These are phyloP conservation scores for Aphodius sticticus DNA, from an alignment of 2,888 invertebrate species.

Conservation along the genomic window DNA sequence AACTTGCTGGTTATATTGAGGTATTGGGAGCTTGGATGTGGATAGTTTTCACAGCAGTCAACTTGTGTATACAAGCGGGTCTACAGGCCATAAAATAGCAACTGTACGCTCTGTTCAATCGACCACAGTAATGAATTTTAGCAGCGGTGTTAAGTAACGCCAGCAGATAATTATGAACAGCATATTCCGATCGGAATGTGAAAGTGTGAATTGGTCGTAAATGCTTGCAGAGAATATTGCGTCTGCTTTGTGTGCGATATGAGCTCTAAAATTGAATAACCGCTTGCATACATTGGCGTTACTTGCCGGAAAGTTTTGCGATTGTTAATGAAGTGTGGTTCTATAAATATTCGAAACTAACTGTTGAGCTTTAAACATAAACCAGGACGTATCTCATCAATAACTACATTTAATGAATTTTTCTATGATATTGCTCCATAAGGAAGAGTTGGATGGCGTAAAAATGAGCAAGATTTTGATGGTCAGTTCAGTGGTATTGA, in stretches of 20 bases:
- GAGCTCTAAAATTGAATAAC: background rate
- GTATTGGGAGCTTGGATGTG: background rate
- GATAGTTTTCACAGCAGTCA: slow-evolving; percentile 4
- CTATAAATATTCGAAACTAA: no score
- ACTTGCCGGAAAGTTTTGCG: background rate
- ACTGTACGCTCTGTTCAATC: background rate
- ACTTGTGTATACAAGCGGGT: background rate
- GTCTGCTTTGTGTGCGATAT: background rate
- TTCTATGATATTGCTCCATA: no score
- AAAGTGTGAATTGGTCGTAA: background rate
- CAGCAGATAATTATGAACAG: background rate
- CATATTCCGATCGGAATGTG: background rate
- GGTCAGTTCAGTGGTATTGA: no score
- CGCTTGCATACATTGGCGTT: background rate
- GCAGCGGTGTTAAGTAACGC: background rate
- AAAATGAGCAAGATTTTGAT: no score
- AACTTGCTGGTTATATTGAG: background rate
- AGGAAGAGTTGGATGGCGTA: no score
- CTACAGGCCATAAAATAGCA: background rate
- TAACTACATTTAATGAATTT: no score
- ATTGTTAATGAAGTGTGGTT: no score
- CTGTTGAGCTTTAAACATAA: no score
- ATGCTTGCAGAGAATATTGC: background rate
- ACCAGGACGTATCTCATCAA: no score
- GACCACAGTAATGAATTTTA: background rate